Base-by-base conservation (phyloP, 2,888 invertebrate genomes). In the Allygus modestus region DNA sequence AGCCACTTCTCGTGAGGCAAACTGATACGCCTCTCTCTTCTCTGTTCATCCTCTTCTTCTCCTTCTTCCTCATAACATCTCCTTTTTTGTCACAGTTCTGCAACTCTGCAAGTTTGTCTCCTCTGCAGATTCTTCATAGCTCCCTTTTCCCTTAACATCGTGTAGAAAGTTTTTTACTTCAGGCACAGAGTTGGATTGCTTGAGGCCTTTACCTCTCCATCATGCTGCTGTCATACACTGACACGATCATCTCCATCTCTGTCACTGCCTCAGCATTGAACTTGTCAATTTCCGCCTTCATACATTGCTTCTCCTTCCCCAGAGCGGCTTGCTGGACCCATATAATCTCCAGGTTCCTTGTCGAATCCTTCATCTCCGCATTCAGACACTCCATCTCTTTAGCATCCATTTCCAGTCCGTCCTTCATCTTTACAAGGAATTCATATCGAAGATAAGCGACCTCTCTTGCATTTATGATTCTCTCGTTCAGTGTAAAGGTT, bases 211-310 rank as follows among this genome's bases (percentile, higher is more conserved):
- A 91, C 51, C 88, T 88, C 23, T 87, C 87, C 65, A 88, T 88
- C 84, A 90, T 87, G 11, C 88, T 85, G 85, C 89, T 89, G 84
- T 90, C 90, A 77, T 89, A 88, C 11, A 88, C 87, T 26, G 89
- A 88, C n/a, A 90, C 87, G 17, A 89, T 86, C 11, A 88, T 88
- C 86, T 90, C 90, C 88, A 89, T 89, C 86, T 90, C 89, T 71
- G 58, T 11, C 15, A 61, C 46, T 1, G 46, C 58, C 33, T n/a
- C 7, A 20, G 23, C 58, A 84, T 88, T 89, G 31, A 89, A 83
- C 87, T 88, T 88, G 31, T 87, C 87, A 20, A 90, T 86, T 0
- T 85, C 85, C 84, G 88, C 89, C 83, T 88, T 88, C 11, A 89
- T 84, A 0, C 86, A 69, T 0, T 84, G 58, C 61, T 88, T 88